Conservation (phyloP, 2,797 vertebrate genomes). For the Darevskia mixta region DNA sequence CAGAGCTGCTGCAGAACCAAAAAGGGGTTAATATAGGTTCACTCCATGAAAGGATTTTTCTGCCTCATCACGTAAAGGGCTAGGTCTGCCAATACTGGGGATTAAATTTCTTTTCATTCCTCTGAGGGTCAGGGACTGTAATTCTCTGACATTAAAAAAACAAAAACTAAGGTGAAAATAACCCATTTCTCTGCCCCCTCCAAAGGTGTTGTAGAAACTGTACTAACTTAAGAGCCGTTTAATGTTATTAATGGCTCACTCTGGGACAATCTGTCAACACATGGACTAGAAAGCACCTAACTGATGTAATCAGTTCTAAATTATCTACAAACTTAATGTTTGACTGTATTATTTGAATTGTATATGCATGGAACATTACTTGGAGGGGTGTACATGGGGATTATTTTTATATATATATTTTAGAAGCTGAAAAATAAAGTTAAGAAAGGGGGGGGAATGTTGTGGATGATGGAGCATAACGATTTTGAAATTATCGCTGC, state of each 20-base stretch:
- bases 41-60: not conserved
- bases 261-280: too few relatives aligned
- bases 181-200: not conserved
- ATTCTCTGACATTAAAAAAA: not conserved
- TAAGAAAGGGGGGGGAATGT: not conserved
- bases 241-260: not conserved
- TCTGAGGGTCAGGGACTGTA: not conserved
- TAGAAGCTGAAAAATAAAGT: too few relatives aligned
- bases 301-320: too few relatives aligned
- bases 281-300: too few relatives aligned
- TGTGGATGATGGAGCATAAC: not conserved
- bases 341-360: too few relatives aligned
- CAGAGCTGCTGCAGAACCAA: not conserved
- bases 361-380: too few relatives aligned
- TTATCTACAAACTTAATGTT: too few relatives aligned
- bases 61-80: not conserved
- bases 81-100: not conserved
- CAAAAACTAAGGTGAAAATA: not conserved
- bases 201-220: not conserved
- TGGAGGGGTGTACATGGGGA: too few relatives aligned
- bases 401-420: too few relatives aligned
- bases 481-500: not conserved
- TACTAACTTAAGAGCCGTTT: fast-evolving
- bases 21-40: not conserved
- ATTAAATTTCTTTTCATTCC: not conserved